Base-by-base conservation (phyloP, 2,888 invertebrate species). In the Diplazon laetatorius region DNA sequence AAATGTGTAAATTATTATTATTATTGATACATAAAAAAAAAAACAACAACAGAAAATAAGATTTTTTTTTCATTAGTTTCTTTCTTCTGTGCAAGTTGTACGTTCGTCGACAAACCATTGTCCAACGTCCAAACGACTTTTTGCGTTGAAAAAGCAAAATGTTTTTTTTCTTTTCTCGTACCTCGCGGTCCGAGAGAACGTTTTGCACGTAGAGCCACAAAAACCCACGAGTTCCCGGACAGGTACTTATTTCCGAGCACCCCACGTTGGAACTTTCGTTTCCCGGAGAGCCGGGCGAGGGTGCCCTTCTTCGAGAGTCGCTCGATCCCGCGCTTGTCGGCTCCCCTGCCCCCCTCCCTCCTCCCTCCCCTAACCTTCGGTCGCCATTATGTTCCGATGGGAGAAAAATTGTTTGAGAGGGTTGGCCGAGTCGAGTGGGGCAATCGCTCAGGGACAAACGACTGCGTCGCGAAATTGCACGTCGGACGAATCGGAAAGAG, bases 361-460 rank as follows among this genome's bases (percentile, higher is more conserved):
- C 18, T 48, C 18, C 68, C 46, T 18, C 42, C 35, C 48, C 44
- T 22, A 30, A 52, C 60, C 30, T n/a, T n/a, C 65, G 72, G 55
- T 44, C 62, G 18, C 35, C 25, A 62, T 25, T n/a, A 14, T 14
- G 55, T 37, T 20, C 12, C 60, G 63, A 42, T 46, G 63, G 73
- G 57, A 83, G 81, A 83, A 82, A 80, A 78, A 80, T 79, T 48
- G 78, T 77, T 74, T 71, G 59, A 75, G 72, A 83, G 82, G 69
- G 78, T 70, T 59, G 63, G 68, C 75, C 74, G 71, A 80, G 82
- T 80, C 77, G 82, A 80, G 80, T 77, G 83, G n/a, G n/a, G 82
- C 85, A 85, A 86, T 86, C 87, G 81, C 81, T 87, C 85, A 82
- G 84, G n/a, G 80, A 82, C 84, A 87, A 87, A 86, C 85, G 84